Percentiles rank a stretch among this genome's conserved stretches.
Conservation (phyloP, 1,140 invertebrate genomes). For the Macrocentrus cingulum region DNA sequence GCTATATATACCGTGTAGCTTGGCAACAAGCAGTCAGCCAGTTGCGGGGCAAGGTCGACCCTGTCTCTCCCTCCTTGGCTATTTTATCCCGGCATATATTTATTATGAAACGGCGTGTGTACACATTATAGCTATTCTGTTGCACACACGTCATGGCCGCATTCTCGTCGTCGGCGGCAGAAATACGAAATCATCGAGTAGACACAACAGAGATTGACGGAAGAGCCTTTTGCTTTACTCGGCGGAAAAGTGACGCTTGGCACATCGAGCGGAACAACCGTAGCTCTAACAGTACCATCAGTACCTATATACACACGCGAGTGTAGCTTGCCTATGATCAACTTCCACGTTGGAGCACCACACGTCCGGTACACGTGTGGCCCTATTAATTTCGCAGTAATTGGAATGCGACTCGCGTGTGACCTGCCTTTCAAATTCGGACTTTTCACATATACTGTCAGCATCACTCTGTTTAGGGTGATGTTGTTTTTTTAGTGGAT, state of each 20-base stretch:
- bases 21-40: conserved; percentile 53
- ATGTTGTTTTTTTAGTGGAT: no score
- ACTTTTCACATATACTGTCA: no score
- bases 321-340: not conserved
- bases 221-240: conserved; percentile 2
- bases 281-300: not conserved
- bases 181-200: conserved; percentile 6
- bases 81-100: conserved; percentile 54
- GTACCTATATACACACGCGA: not conserved
- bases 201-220: not conserved
- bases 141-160: conserved; percentile 4
- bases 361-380: not conserved
- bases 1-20: conserved; percentile 53
- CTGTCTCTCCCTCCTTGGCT: conserved; percentile 43
- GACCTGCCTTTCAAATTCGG: conserved; percentile 3
- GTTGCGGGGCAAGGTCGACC: conserved; percentile 56
- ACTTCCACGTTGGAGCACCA: not conserved
- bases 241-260: conserved; percentile 14
- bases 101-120: conserved; percentile 49
- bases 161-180: not conserved
- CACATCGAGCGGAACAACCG: conserved; percentile 25
- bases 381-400: not conserved
- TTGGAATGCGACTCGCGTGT: not conserved
- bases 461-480: no score
- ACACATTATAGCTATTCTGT: conserved; percentile 7